Base-by-base conservation (phyloP, 2,888 invertebrate species). In the Sphaerophoria taeniata region DNA sequence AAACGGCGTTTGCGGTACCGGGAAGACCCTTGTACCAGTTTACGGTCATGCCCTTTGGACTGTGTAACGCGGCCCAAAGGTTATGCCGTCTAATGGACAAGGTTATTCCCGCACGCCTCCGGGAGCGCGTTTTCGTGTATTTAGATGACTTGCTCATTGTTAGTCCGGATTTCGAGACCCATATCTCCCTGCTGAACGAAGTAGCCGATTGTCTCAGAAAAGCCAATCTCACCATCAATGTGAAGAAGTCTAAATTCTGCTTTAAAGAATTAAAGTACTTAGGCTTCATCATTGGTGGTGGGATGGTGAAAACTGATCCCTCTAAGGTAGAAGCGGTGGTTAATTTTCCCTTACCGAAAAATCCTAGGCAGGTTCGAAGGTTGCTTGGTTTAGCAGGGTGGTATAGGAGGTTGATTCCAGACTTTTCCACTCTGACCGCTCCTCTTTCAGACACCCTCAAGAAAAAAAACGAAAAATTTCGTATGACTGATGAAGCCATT, bases 1-100 rank as follows among this genome's bases (percentile, higher is more conserved):
- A 60, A 24, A 77, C 70, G 4, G 60, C 82, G 2, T 87, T 85
- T 56, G 79, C 79, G 11, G 84, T 87, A 5, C 69, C 85, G 2
- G 85, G 85, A 2, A 51, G 80, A 43, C 79, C 85, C 4, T 49
- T 86, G 7, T 87, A 87, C 56, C 87, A 86, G 39, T 83, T 82
- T 45, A 67, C 43, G 0, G 75, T 78, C 3, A 87, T 87, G 78
- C 87, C 84, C 31, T 84, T 87, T 39, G 83, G 87, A n/a, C n/a
- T n/a, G n/a, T n/a, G n/a, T n/a, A n/a, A n/a, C n/a, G n/a, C n/a
- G n/a, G n/a, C n/a, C n/a, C n/a, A n/a, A n/a, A n/a, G n/a, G n/a
- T n/a, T n/a, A n/a, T n/a, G n/a, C n/a, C n/a, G n/a, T n/a, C n/a
- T 86, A 2, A 85, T 82, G 34, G 84, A 85, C 33, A 69, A 75